Evolutionary conservation across 2,888 invertebrate genomes (phyloP).

Genomic region (Drosophila nigritarsus): DNA sequence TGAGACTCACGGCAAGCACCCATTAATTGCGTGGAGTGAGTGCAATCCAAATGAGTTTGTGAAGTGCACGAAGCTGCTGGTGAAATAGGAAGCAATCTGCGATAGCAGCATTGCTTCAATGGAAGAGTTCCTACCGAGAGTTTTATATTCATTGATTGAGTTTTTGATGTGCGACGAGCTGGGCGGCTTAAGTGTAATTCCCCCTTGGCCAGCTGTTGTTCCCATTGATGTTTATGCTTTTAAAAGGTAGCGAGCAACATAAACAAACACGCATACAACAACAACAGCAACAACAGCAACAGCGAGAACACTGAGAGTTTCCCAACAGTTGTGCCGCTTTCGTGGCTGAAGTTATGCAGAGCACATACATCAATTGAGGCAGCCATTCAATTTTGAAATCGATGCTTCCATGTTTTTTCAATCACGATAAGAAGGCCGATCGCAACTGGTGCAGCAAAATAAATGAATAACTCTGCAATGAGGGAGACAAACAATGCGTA

Average conservation of each 20-base stretch:
- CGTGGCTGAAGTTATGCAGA: slow-evolving; percentile 18
- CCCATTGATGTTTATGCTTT: slow-evolving; percentile 42
- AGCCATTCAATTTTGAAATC: slow-evolving; percentile 37
- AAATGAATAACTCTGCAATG: slow-evolving; percentile 8
- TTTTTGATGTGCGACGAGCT: slow-evolving; percentile 43
- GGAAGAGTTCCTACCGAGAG: slow-evolving; percentile 36
- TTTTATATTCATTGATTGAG: slow-evolving; percentile 49
- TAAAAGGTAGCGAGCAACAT: slow-evolving; percentile 35
- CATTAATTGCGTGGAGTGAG: slow-evolving; percentile 43
- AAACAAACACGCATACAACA: slow-evolving; percentile 3
- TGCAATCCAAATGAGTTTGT: slow-evolving; percentile 34
- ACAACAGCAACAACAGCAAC: slow-evolving; percentile 10
- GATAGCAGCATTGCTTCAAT: slow-evolving; percentile 11
- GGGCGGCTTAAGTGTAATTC: slow-evolving; percentile 62
- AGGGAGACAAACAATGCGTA: slow-evolving; percentile 10
- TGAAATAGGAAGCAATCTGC: neutral
- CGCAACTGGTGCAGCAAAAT: slow-evolving; percentile 30
- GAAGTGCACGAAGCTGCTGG: slow-evolving; percentile 15
- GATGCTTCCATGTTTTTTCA: slow-evolving; percentile 31
- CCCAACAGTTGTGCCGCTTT: slow-evolving; percentile 36
- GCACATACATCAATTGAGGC: slow-evolving; percentile 20
- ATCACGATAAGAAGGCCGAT: slow-evolving; percentile 45
- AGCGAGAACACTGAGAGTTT: slow-evolving; percentile 13
- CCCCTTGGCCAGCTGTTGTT: slow-evolving; percentile 46
- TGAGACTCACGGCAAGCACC: slow-evolving; percentile 23